Evolutionary conservation across 1,140 invertebrate species (phyloP), one percentile per base, ranked within the genome.

Genomic region (Tetramorium alpestre): DNA sequence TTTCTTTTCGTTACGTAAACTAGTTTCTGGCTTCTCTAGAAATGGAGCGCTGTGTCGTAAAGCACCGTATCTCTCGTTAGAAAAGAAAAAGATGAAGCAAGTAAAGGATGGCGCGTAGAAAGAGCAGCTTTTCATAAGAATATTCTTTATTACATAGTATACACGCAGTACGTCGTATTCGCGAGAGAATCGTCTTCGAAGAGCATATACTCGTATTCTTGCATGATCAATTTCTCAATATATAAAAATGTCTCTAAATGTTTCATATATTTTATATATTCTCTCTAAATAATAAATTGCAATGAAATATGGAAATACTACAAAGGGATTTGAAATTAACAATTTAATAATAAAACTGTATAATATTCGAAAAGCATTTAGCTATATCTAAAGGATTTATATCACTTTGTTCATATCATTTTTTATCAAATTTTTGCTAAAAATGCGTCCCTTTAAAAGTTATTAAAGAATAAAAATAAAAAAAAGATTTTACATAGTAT

Each of bases 1-100:
- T 87, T 87, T 81, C 76, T 82, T 87, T 82, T 78, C 22, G 81
- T 88, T 85, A 85, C 69, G 80, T 76, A 89, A 89, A 88, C 72
- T 85, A 77, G 65, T 58, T 33, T 33, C 33, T 54, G 54, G 8
- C 60, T 18, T 13, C 28, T 13, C 54, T 47, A 49, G 49, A 78
- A 85, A 54, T 2, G 16, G 22, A 28, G 22, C 28, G 16, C 22
- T 11, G 49, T 58, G 41, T 28, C 22, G 58, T 73, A 80, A 81
- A 62, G 44, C 41, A 33, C 47, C 69, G 87, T 75, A 73, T 64
- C 69, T 69, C 73, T 89, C 75, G 73, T 89, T 89, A 86, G 60
- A n/a, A 78, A 73, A 28, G 22, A 51, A 70, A 64, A 69, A 47
- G 3, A 67, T 44, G n/a, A 38, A 85, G 70, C 18, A 51, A 41